Percentiles rank a stretch among this genome's conserved stretches.
These are phyloP conservation scores for Pseudomyrmex pallidus DNA, from an alignment of 1,140 invertebrate genomes.

Conservation along the genomic window DNA sequence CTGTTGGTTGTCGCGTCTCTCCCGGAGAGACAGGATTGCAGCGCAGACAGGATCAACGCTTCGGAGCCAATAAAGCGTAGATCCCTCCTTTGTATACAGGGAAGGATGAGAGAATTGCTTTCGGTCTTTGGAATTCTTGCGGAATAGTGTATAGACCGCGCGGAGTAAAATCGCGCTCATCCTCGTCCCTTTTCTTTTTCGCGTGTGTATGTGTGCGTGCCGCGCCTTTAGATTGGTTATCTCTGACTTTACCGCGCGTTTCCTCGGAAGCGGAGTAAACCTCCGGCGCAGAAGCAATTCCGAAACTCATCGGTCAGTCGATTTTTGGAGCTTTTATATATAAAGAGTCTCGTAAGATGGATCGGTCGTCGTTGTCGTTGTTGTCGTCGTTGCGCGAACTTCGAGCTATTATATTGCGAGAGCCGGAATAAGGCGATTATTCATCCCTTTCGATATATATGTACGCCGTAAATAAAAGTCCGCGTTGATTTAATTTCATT, in stretches of 20 bases:
- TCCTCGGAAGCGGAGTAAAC: neutral
- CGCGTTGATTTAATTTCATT: too few species aligned
- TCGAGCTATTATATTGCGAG: too few species aligned
- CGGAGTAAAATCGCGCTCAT: conserved; percentile 10
- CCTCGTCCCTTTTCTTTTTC: neutral
- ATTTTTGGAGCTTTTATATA: conserved; percentile 42
- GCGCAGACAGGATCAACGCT: conserved; percentile 24
- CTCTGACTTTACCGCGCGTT: conserved; percentile 31
- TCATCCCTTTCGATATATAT: neutral
- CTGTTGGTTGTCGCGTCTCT: conserved; percentile 31
- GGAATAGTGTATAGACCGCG: conserved; percentile 26
- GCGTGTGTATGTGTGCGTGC: neutral
- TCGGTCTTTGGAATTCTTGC: conserved; percentile 53
- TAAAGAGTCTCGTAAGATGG: conserved; percentile 3
- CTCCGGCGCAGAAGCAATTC: conserved; percentile 20
- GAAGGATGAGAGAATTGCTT: conserved; percentile 43
- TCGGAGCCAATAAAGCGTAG: conserved; percentile 53
- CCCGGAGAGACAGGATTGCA: too few species aligned
- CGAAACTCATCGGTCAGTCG: conserved; percentile 51
- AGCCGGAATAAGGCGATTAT: conserved; percentile 1
- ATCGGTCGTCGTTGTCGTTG: conserved; percentile 25
- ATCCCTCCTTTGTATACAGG: conserved; percentile 44
- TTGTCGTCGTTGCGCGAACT: conserved; percentile 6
- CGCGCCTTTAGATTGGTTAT: conserved; percentile 9
- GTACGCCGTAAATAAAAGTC: too few species aligned